A percentile compares a stretch with the other conserved stretches of the same genome.
Evolutionary conservation across 2,888 invertebrate genomes (phyloP).

Genomic region (Drosophila aldrichi): DNA sequence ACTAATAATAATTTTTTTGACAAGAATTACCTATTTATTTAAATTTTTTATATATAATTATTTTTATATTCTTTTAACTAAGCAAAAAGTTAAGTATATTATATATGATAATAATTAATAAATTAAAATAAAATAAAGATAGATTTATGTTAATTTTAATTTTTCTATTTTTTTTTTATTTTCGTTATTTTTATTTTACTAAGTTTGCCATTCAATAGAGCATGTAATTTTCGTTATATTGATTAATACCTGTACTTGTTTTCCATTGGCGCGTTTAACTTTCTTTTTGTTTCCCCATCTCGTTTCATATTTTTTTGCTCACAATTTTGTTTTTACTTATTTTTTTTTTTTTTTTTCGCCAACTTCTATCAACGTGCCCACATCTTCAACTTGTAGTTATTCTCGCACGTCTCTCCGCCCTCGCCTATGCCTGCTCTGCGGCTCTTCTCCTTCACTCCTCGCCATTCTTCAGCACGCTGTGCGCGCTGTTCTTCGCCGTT

Average conservation of each 20-base stretch:
- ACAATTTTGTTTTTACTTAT: not conserved
- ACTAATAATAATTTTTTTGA: too few species aligned
- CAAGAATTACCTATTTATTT: too few species aligned
- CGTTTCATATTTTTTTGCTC: conserved; percentile 15
- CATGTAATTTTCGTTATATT: conserved; percentile 15
- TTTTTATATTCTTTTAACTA: too few species aligned
- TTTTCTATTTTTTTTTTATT: too few species aligned
- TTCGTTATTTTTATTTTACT: not conserved
- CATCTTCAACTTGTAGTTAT: conserved; percentile 71
- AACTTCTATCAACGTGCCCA: conserved; percentile 68
- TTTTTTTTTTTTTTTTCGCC: conserved; percentile 21
- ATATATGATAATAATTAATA: too few species aligned
- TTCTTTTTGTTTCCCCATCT: conserved; percentile 53
- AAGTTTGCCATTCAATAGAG: conserved; percentile 4
- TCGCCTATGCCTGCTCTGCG: too few species aligned
- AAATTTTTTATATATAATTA: too few species aligned
- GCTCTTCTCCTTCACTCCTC: conserved; percentile 14
- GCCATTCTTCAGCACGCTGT: conserved; percentile 11
- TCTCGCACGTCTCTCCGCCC: conserved; percentile 7
- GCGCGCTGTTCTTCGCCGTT: conserved; percentile 34
- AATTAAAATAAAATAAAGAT: too few species aligned
- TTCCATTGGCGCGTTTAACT: conserved; percentile 56
- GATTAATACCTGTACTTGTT: conserved; percentile 17
- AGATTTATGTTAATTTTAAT: too few species aligned
- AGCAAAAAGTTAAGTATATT: too few species aligned